Conservation (phyloP, 2,113 vertebrate species). For the Solenodon paradoxus region DNA sequence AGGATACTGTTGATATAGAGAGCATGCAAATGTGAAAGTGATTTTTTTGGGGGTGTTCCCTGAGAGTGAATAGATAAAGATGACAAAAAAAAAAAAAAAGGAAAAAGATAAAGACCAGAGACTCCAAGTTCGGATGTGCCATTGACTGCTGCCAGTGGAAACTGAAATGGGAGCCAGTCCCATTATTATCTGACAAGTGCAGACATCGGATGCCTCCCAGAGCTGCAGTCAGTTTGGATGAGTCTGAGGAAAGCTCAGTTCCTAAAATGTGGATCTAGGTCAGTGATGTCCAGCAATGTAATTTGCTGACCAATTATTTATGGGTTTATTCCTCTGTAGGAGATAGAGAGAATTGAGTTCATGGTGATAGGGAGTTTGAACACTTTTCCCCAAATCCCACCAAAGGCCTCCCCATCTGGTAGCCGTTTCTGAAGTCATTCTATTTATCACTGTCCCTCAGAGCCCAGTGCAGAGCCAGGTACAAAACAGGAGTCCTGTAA, state of each 20-base stretch:
- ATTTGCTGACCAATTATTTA: background rate
- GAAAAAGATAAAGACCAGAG: slow-evolving; percentile 31
- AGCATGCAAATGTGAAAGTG: background rate
- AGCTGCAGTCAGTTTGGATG: background rate
- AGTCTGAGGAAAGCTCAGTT: slow-evolving; percentile 22
- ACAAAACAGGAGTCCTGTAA: background rate
- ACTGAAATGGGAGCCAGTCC: slow-evolving; percentile 51
- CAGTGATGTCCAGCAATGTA: slow-evolving; percentile 22
- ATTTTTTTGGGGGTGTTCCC: background rate
- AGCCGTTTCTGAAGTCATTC: background rate
- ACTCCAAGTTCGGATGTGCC: background rate
- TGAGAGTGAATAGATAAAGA: background rate
- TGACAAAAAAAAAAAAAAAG: slow-evolving; percentile 10
- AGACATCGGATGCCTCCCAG: slow-evolving; percentile 22
- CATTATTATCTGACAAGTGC: background rate
- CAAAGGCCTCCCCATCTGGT: background rate
- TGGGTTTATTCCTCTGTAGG: background rate
- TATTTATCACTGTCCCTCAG: background rate
- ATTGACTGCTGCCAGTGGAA: slow-evolving; percentile 60
- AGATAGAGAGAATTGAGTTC: background rate
- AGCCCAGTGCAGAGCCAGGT: background rate
- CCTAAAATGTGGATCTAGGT: slow-evolving; percentile 44
- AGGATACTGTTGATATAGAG: background rate
- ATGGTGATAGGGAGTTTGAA: background rate
- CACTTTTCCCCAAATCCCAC: background rate